These are phyloP conservation scores for Monopis laevigella DNA, from an alignment of 2,888 invertebrate genomes.

Conservation along the genomic window DNA sequence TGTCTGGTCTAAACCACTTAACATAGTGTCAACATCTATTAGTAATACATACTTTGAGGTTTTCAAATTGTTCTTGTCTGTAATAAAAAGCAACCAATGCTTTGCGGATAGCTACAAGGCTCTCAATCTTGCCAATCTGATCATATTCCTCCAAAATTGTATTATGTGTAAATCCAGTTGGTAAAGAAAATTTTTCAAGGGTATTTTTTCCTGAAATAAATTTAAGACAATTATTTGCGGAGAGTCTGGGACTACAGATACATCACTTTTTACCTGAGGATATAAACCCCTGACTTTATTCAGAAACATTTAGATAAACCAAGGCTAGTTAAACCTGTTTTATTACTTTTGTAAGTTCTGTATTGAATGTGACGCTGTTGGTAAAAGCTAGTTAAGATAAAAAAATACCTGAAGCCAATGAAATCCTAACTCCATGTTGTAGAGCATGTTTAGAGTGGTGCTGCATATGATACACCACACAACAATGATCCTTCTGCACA, in stretches of 20 bases:
- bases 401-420: slow-evolving; percentile 7
- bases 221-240: not conserved
- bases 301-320: too few relatives aligned
- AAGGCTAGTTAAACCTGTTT: too few relatives aligned
- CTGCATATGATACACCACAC: slow-evolving; percentile 47
- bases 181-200: slow-evolving; percentile 38
- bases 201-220: slow-evolving; percentile 32
- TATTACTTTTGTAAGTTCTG: too few relatives aligned
- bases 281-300: too few relatives aligned
- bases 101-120: slow-evolving; percentile 37
- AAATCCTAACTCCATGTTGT: slow-evolving; percentile 43
- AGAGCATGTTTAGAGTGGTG: slow-evolving; percentile 29
- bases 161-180: slow-evolving; percentile 43
- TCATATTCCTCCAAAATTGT: slow-evolving; percentile 41
- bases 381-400: too few relatives aligned
- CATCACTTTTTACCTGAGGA: too few relatives aligned
- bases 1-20: too few relatives aligned
- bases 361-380: too few relatives aligned
- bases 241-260: too few relatives aligned
- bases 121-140: slow-evolving; percentile 44
- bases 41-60: slow-evolving; percentile 37
- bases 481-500: slow-evolving; percentile 37
- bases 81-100: slow-evolving; percentile 49
- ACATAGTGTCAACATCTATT: too few relatives aligned
- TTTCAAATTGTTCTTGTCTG: slow-evolving; percentile 40